Conservation (phyloP, 2,888 invertebrate genomes). For the Synanthedon myopaeformis region DNA sequence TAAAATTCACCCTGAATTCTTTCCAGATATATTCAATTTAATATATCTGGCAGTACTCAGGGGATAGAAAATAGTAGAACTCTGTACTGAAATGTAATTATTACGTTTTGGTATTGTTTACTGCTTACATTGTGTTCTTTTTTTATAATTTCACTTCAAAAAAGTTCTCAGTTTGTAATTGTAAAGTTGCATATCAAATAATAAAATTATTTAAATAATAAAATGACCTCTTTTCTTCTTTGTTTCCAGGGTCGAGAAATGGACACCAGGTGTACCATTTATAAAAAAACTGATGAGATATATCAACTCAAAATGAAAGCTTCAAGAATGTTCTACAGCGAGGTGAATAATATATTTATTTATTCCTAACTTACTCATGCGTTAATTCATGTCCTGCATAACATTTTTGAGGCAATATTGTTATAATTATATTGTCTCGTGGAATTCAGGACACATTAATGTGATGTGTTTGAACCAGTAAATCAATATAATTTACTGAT, state of each 20-base stretch:
- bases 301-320: slow-evolving; percentile 98
- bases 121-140: slow-evolving; percentile 24
- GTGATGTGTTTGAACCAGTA: slow-evolving; percentile 35
- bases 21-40: slow-evolving; percentile 27
- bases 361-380: background rate
- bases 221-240: no score
- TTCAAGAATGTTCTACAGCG: slow-evolving; percentile 90
- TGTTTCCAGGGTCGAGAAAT: slow-evolving; percentile 82
- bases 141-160: no score
- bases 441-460: slow-evolving; percentile 22
- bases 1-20: slow-evolving; percentile 33
- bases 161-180: no score
- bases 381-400: background rate
- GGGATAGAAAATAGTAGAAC: slow-evolving; percentile 29
- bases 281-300: slow-evolving; percentile 97
- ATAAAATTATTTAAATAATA: background rate
- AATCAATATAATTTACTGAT: slow-evolving; percentile 19
- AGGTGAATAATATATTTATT: slow-evolving; percentile 56
- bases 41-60: slow-evolving; percentile 41
- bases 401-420: background rate
- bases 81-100: slow-evolving; percentile 22
- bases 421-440: background rate
- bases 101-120: slow-evolving; percentile 25
- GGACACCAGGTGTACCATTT: slow-evolving; percentile 96
- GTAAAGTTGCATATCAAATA: background rate